phyloP scores from a whole-genome alignment of 2,113 vertebrate genomes.

The Colinus virginianus region DNA sequence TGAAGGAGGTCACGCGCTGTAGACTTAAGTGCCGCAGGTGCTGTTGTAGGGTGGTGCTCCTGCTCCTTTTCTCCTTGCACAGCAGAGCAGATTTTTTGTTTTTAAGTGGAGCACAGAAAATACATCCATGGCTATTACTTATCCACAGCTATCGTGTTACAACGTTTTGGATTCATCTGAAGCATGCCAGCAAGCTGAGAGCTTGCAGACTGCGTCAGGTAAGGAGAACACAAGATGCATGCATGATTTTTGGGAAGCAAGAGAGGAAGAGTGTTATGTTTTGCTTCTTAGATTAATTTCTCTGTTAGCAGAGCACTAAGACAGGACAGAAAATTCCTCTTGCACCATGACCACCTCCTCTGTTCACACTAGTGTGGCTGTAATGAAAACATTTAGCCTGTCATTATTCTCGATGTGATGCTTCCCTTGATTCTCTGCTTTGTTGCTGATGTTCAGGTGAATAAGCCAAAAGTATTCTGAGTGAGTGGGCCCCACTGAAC shows the following conservation, averaged over 20 bases:
- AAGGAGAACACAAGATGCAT: not conserved
- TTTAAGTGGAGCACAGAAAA: not conserved
- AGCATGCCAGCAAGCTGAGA: not conserved
- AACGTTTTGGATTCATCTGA: not conserved
- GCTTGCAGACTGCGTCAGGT: not conserved
- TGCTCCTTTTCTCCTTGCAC: not conserved
- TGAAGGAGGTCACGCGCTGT: rapidly evolving
- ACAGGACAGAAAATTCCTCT: not conserved
- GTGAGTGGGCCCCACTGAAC: not conserved
- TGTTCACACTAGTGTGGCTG: not conserved
- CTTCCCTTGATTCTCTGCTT: not conserved
- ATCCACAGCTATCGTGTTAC: not conserved
- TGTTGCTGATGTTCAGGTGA: not conserved
- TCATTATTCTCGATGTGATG: not conserved
- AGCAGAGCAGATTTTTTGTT: not conserved
- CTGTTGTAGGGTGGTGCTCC: not conserved
- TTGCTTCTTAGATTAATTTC: not conserved
- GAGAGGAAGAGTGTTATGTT: not conserved
- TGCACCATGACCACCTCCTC: not conserved
- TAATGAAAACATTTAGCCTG: not conserved
- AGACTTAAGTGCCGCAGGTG: not conserved
- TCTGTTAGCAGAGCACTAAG: not conserved
- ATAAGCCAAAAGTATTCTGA: not conserved
- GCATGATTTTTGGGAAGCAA: not conserved
- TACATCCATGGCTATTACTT: not conserved